Evolutionary conservation across 2,113 vertebrate genomes (phyloP).

Genomic region (Pelvicachromis taeniatus): DNA sequence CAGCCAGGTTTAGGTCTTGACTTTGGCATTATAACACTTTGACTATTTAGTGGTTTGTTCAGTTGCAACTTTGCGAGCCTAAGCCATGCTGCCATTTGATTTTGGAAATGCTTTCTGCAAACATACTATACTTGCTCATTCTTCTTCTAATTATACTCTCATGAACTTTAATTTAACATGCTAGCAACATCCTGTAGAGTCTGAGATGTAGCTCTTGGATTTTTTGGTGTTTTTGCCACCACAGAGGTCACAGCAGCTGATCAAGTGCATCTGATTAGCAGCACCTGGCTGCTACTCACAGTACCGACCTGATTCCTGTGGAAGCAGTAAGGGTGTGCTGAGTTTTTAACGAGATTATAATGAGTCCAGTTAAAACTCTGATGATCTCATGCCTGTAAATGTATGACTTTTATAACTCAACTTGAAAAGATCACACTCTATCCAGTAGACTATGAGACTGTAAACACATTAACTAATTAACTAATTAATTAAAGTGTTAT

Average conservation of each 20-base stretch:
- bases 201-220: background rate
- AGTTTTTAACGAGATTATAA: background rate
- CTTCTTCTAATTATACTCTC: background rate
- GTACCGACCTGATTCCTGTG: background rate
- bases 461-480: background rate
- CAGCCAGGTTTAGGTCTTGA: background rate
- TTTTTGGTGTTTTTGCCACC: background rate
- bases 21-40: background rate
- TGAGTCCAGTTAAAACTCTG: background rate
- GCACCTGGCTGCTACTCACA: background rate
- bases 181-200: background rate
- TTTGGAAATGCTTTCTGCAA: background rate
- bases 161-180: background rate
- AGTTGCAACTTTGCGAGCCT: background rate
- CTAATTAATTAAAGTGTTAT: background rate
- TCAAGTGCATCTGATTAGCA: background rate
- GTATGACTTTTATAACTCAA: background rate
- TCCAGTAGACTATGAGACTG: accelerated
- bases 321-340: background rate
- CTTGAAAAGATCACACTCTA: background rate
- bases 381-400: background rate
- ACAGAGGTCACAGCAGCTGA: background rate
- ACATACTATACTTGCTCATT: background rate
- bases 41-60: background rate
- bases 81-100: background rate